Conservation (phyloP, 2,797 vertebrate genomes). For the Pipistrellus nathusii region DNA sequence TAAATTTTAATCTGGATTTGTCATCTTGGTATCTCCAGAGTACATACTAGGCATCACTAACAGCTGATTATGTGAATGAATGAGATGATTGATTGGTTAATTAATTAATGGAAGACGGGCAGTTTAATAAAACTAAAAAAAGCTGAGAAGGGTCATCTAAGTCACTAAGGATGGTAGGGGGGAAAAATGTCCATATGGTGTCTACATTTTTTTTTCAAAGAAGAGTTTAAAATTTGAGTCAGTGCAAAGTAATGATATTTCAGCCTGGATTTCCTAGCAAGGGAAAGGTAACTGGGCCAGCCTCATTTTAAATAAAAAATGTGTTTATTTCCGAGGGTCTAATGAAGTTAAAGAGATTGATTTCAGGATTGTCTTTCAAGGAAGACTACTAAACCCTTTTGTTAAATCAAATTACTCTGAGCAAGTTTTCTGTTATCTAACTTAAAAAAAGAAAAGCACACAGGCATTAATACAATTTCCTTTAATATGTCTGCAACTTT, state of each 20-base stretch:
- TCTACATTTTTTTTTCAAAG: constrained; percentile 17
- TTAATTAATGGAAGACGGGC: constrained; percentile 39
- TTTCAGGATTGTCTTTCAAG: constrained; percentile 75
- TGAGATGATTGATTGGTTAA: not conserved
- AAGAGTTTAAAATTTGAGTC: constrained; percentile 50
- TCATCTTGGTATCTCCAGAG: not conserved
- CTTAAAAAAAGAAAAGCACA: not conserved
- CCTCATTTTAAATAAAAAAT: constrained; percentile 74
- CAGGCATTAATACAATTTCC: constrained; percentile 28
- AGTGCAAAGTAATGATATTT: constrained; percentile 65
- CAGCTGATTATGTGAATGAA: constrained; percentile 41
- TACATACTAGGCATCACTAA: constrained; percentile 2
- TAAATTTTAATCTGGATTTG: constrained; percentile 60
- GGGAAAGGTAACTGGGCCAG: constrained; percentile 62
- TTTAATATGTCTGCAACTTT: constrained; percentile 51
- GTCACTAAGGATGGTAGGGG: not conserved
- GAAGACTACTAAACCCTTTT: constrained; percentile 69
- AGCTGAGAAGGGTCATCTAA: not conserved
- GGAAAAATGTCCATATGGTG: not conserved
- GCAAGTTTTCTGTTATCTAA: constrained; percentile 62
- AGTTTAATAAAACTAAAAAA: constrained; percentile 41
- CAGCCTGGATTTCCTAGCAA: constrained; percentile 68
- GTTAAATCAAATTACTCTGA: constrained; percentile 59
- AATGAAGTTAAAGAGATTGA: constrained; percentile 72
- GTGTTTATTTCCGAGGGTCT: constrained; percentile 65